phyloP scores from a whole-genome alignment of 2,113 vertebrate genomes.

The Caretta caretta region DNA sequence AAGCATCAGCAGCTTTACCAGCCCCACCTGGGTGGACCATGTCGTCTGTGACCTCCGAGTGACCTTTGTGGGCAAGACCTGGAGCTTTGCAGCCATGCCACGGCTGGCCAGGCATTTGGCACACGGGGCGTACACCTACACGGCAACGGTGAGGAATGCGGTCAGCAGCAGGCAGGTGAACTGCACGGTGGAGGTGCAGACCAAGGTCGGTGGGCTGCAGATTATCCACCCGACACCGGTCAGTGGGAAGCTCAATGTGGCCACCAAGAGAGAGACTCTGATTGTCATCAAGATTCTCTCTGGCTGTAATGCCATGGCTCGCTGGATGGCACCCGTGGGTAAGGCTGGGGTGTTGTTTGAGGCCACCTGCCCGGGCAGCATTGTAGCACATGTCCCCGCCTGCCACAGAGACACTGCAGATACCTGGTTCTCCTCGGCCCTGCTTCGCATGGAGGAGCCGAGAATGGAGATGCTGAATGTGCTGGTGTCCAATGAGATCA shows the following conservation, averaged over 20 bases:
- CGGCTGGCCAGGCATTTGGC: constrained; percentile 32
- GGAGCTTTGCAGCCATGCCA: constrained; percentile 13
- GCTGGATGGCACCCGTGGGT: constrained; percentile 77
- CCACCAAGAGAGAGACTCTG: constrained; percentile 53
- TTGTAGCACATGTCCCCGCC: constrained; percentile 24
- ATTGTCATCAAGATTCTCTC: constrained; percentile 73
- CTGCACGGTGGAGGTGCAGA: neutral
- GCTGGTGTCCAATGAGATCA: constrained; percentile 60
- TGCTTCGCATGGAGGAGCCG: constrained; percentile 48
- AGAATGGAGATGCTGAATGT: constrained; percentile 68
- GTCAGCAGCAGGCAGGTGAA: neutral
- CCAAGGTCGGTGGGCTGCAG: constrained; percentile 50
- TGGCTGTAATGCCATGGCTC: constrained; percentile 68
- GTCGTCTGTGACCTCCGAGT: constrained; percentile 80
- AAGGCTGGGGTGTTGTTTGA: constrained; percentile 68
- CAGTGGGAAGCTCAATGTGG: constrained; percentile 71
- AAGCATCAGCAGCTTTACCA: constrained; percentile 46
- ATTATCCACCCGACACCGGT: constrained; percentile 73
- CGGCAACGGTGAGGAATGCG: constrained; percentile 5
- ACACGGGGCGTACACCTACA: neutral
- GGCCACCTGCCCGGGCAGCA: constrained; percentile 69
- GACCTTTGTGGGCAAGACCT: constrained; percentile 70
- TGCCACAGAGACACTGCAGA: constrained; percentile 60
- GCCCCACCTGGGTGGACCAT: constrained; percentile 77
- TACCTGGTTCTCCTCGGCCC: constrained; percentile 76